These are phyloP conservation scores for Heterotilapia buettikoferi DNA, from an alignment of 2,113 vertebrate species.

Conservation along the genomic window DNA sequence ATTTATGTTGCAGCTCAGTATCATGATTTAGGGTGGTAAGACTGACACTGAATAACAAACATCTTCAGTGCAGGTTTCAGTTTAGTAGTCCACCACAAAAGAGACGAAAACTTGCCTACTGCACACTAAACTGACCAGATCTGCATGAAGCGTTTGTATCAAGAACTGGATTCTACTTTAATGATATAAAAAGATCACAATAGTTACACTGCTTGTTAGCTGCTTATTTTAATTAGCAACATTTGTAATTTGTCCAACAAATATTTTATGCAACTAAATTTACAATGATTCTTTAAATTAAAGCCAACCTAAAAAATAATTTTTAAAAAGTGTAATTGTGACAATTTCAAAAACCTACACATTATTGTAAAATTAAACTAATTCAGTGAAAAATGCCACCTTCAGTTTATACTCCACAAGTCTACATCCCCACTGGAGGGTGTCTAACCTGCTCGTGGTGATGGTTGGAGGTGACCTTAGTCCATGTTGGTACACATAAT, in stretches of 20 bases:
- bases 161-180: background rate
- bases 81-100: background rate
- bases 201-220: background rate
- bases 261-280: background rate
- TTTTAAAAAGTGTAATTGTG: background rate
- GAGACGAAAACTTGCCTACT: background rate
- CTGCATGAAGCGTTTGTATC: background rate
- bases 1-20: background rate
- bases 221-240: background rate
- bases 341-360: background rate
- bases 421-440: background rate
- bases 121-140: background rate
- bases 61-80: background rate
- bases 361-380: background rate
- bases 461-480: constrained; percentile 38
- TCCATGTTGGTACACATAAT: constrained; percentile 47
- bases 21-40: background rate
- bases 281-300: background rate
- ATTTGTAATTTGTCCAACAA: background rate
- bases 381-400: background rate
- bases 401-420: background rate
- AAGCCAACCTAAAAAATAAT: background rate
- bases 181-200: background rate
- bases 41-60: background rate
- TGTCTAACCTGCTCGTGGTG: background rate